Evolutionary conservation across 2,888 invertebrate species (phyloP), one percentile per base, ranked within the genome.

Genomic region (Harmothoe impar): DNA sequence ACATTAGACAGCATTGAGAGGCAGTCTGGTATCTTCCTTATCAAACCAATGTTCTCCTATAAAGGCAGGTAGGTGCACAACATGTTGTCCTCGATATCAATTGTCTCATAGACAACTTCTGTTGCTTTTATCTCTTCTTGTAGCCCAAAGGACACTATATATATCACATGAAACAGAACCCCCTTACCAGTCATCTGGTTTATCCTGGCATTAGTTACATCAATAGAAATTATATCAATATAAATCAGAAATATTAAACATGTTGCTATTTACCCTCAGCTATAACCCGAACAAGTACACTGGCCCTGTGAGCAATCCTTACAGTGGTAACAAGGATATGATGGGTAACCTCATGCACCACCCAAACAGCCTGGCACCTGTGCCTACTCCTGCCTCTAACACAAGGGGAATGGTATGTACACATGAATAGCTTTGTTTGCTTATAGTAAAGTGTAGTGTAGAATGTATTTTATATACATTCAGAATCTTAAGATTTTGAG

Each of bases 41-140:
- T 96, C 92, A 96, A 96, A 91, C 96, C 96, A 3, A 94, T 95
- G 93, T 95, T 94, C 91, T 95, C 95, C 0, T 95, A 94, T 91
- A 93, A 94, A 90, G 81, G 89, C 20, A 72, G 29, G 93, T 93
- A 68, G 91, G 92, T 90, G 43, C 15, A 15, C 62, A 62, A 43
- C 43, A n/a, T n/a, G n/a, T n/a, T n/a, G n/a, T n/a, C n/a, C n/a
- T n/a, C n/a, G n/a, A n/a, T n/a, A n/a, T n/a, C n/a, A n/a, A n/a
- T n/a, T n/a, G n/a, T 23, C 20, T 15, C 56, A 56, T 23, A 56
- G 23, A 15, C 15, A 15, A 56, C 20, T 56, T 56, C 56, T 56
- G n/a, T n/a, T n/a, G 56, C 56, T 17, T 23, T 56, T 56, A 56
- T 56, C 17, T 56, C 56, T 56, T 56, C 15, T 56, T 56, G 56